Conservation (phyloP, 1,140 invertebrate genomes). For the Meloidogyne floridensis region DNA sequence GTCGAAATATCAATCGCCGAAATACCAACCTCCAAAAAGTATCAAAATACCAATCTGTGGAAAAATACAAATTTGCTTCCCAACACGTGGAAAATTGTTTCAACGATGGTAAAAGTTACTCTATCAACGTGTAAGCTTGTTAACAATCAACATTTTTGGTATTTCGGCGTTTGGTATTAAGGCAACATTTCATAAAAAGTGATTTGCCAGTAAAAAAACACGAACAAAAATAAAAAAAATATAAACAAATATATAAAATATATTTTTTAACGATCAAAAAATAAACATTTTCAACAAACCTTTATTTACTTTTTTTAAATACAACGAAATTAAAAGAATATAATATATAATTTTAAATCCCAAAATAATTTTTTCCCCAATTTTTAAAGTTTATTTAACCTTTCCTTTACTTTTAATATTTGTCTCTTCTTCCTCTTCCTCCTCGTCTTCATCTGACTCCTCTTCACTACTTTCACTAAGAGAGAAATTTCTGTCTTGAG, state of each 20-base stretch:
- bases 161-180: too few species aligned
- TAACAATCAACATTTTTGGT: too few species aligned
- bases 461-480: slow-evolving; percentile 17
- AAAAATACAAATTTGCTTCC: too few species aligned
- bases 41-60: too few species aligned
- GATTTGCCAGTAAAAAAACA: not conserved
- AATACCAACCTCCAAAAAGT: too few species aligned
- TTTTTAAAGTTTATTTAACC: slow-evolving; percentile 2
- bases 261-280: not conserved
- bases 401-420: not conserved
- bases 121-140: too few species aligned
- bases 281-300: not conserved
- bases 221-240: not conserved
- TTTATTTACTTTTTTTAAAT: not conserved
- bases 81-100: too few species aligned
- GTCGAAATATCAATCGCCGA: too few species aligned
- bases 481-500: slow-evolving; percentile 42
- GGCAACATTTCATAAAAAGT: too few species aligned
- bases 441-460: slow-evolving; percentile 45
- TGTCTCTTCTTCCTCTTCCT: slow-evolving; percentile 40
- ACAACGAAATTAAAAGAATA: not conserved
- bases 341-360: not conserved
- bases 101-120: too few species aligned
- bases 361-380: not conserved
- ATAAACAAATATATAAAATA: not conserved